phyloP scores from a whole-genome alignment of 2,888 invertebrate species.

The Ochropleura plecta region DNA sequence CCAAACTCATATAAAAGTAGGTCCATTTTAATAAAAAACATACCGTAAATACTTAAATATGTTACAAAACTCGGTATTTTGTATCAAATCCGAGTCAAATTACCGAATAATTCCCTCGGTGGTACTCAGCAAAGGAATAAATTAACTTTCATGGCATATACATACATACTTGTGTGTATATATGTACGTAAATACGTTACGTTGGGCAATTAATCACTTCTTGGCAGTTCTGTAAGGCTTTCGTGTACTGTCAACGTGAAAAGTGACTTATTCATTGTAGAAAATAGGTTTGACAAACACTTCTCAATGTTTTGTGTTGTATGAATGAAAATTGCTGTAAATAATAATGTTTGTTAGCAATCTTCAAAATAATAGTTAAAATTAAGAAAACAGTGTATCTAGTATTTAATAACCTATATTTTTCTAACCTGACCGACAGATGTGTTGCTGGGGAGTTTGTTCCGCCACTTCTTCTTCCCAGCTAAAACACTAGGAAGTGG shows the following conservation, averaged over 20 bases:
- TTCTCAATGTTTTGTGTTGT: neutral
- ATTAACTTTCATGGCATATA: constrained; percentile 46
- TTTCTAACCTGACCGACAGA: no score
- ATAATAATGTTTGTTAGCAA: neutral
- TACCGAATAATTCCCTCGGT: constrained; percentile 57
- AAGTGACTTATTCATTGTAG: neutral
- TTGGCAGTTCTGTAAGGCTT: constrained; percentile 31
- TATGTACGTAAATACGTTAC: constrained; percentile 44
- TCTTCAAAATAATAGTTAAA: neutral
- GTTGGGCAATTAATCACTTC: constrained; percentile 56
- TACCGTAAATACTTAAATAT: constrained; percentile 27
- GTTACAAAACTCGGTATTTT: constrained; percentile 42
- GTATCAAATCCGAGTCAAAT: constrained; percentile 54
- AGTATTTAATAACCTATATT: neutral
- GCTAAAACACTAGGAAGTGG: no score
- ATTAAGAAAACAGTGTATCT: neutral
- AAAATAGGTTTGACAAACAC: neutral
- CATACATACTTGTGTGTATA: constrained; percentile 6
- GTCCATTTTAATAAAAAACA: constrained; percentile 30
- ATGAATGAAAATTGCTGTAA: neutral
- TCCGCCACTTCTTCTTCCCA: no score
- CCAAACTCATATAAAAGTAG: constrained; percentile 2
- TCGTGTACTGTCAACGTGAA: constrained; percentile 35
- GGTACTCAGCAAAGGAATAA: constrained; percentile 51
- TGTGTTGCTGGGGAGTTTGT: no score